Evolutionary conservation across 1,140 invertebrate species (phyloP), one percentile per base, ranked within the genome.

Genomic region (Drosophila orena): DNA sequence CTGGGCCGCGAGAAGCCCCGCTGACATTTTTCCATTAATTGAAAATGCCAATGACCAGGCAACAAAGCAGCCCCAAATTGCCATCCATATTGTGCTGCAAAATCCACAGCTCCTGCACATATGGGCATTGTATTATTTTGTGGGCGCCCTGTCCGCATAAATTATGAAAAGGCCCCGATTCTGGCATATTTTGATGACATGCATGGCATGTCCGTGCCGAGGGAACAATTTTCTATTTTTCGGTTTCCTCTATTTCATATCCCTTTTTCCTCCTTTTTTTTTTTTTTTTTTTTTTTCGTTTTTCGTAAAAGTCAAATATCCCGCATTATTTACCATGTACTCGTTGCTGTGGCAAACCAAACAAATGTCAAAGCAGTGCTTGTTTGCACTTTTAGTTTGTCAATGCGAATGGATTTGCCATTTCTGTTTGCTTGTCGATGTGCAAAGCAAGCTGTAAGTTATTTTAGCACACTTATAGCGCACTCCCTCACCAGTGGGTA

Each of bases 11-110:
- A 15, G 27, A 43, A 43, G n/a, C 17, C 35, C 60, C 43, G 42
- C 43, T 50, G 62, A 53, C 55, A 77, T 69, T 77, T 77, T 68
- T 68, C 50, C 74, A 68, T 77, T 77, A 77, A 77, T 77, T 77
- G 74, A 77, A 77, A 77, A 77, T 69, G 73, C 74, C 74, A 77
- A 71, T 77, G 40, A 50, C 43, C 55, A 44, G 44, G 49, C 30
- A 68, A 68, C 62, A 73, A 52, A 58, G 62, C 55, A 52, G 27
- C 47, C 44, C 49, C 47, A 58, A 60, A 77, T 68, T 66, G 70
- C 46, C 71, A 58, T 35, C 44, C 54, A 47, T 40, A 50, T 50
- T 61, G 34, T 24, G 37, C 30, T 30, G 30, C 7, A 30, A 30
- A 30, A 30, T 3, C 7, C 14, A 10, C 17, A 14, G 37, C 42